A percentile compares a stretch with the other conserved stretches of the same genome.
These are phyloP conservation scores for Lepetodrilus schrolli DNA, from an alignment of 2,888 invertebrate species.

Conservation along the genomic window DNA sequence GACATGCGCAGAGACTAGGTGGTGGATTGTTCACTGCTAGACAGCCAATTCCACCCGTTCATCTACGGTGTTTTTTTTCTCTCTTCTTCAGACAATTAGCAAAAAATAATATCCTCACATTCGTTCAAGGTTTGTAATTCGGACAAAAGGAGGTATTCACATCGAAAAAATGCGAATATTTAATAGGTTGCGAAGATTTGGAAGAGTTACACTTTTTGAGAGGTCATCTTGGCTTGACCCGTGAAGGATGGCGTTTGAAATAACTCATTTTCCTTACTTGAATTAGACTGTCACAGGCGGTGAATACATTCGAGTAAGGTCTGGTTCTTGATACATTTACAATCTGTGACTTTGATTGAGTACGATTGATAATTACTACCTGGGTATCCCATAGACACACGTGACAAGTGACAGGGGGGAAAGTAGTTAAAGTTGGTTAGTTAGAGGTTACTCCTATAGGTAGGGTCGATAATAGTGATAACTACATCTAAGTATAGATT, in stretches of 20 bases:
- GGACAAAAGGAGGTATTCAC: too few relatives aligned
- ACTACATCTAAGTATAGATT: too few relatives aligned
- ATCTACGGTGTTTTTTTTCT: too few relatives aligned
- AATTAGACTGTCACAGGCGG: conserved; percentile 10
- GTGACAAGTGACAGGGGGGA: not conserved
- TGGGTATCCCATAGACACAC: not conserved
- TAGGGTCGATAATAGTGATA: too few relatives aligned
- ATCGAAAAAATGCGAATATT: too few relatives aligned
- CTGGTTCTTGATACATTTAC: not conserved
- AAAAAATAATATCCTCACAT: too few relatives aligned
- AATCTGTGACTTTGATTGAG: conserved; percentile 25
- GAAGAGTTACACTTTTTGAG: too few relatives aligned
- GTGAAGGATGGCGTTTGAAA: not conserved
- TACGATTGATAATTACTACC: conserved; percentile 22
- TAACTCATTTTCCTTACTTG: not conserved
- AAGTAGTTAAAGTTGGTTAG: too few relatives aligned
- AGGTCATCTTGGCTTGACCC: conserved; percentile 1
- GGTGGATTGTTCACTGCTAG: not conserved
- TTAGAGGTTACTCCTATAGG: too few relatives aligned
- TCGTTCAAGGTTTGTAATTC: too few relatives aligned
- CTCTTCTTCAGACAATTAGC: too few relatives aligned
- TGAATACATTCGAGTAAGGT: conserved; percentile 22
- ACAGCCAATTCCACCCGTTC: not conserved
- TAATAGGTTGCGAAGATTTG: too few relatives aligned
- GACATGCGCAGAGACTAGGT: conserved; percentile 13